phyloP scores from a whole-genome alignment of 2,888 invertebrate species.

The Margaritifera margaritifera region DNA sequence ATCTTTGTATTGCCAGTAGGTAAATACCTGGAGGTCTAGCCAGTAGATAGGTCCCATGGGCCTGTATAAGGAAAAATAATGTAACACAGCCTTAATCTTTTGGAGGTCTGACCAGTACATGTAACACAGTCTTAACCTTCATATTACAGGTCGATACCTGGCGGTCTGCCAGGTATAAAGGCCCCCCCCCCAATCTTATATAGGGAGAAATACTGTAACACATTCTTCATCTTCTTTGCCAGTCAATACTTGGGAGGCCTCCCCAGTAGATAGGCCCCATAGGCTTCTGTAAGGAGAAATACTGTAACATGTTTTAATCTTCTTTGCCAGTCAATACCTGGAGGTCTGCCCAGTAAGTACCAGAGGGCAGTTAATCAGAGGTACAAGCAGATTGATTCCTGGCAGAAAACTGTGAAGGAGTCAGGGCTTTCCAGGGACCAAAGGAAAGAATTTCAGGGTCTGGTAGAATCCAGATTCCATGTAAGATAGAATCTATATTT shows the following conservation, averaged over 20 bases:
- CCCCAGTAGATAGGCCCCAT: slow-evolving; percentile 46
- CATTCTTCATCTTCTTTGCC: slow-evolving; percentile 11
- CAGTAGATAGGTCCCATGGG: no score
- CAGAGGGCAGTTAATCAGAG: slow-evolving; percentile 61
- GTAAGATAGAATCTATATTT: slow-evolving; percentile 15
- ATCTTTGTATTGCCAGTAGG: slow-evolving; percentile 39
- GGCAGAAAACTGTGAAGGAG: slow-evolving; percentile 71
- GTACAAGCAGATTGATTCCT: slow-evolving; percentile 65
- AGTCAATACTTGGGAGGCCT: slow-evolving; percentile 61
- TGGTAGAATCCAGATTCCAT: slow-evolving; percentile 70
- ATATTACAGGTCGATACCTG: slow-evolving; percentile 56
- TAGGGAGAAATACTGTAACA: no score
- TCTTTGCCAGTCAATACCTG: slow-evolving; percentile 57
- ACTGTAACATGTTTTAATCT: background rate
- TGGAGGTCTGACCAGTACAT: slow-evolving; percentile 53
- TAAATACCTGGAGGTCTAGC: slow-evolving; percentile 63
- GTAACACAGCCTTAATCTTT: no score
- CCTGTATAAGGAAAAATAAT: no score
- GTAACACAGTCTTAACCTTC: no score
- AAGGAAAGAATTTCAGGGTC: slow-evolving; percentile 66
- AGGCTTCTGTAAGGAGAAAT: no score
- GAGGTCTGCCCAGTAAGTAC: slow-evolving; percentile 65
- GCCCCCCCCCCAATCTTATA: no score
- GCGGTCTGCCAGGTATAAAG: slow-evolving; percentile 57
- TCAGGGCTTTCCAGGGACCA: slow-evolving; percentile 64